Base-by-base conservation (phyloP, 2,888 invertebrate genomes). In the Pammene aurita region DNA sequence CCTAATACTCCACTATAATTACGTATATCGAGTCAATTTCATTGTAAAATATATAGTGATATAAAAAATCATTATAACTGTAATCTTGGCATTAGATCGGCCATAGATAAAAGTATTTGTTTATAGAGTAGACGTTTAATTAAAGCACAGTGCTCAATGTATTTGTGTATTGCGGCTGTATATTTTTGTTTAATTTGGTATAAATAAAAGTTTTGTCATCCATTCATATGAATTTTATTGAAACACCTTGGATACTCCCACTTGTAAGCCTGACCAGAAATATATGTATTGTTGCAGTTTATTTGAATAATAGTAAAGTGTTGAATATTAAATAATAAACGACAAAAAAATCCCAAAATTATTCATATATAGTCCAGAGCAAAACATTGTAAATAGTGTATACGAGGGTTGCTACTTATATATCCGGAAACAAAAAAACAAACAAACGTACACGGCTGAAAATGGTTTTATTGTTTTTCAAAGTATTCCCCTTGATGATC, bases 161-260 rank as follows among this genome's bases (percentile, higher is more conserved):
- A 69, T 62, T 63, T 26, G 56, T 66, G 65, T 70, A 48, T 65
- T 50, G 58, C 41, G 65, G 62, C 54, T 67, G 69, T 67, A 62
- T 57, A 69, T 67, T 71, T 26, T 70, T 67, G 62, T 70, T 70
- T 70, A 70, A 68, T 72, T 74, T 69, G 67, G 70, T 68, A 61
- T 70, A 71, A 73, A 72, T 74, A 74, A 74, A n/a, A 74, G 56
- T 72, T 72, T 72, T 63, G 56, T 65, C 67, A 70, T 54, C 63
- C 60, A 65, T 41, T 54, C n/a, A 48, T 54, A 10, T 35, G 38
- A 26, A 50, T 67, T 70, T 58, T 44, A 71, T 67, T 72, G 9
- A 5, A 41, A 42, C 26, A 26, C 26, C 26, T 26, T 26, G 26
- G 26, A 26, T 26, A 26, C 26, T n/a, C n/a, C n/a, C n/a, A n/a